phyloP scores from a whole-genome alignment of 2,113 vertebrate genomes.

The Odocoileus hemionus region DNA sequence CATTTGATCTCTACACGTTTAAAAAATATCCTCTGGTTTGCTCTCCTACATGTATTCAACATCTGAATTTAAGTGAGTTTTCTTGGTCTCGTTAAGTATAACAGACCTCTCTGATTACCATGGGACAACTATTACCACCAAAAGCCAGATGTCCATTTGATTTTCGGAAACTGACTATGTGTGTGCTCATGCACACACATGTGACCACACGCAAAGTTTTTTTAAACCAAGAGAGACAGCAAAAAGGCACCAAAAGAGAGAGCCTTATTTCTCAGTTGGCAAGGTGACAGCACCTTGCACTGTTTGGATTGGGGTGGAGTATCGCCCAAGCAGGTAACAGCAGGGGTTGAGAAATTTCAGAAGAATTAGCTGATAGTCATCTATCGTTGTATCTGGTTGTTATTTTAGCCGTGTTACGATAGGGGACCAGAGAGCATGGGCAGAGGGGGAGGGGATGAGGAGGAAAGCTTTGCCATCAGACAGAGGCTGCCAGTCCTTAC shows the following conservation, averaged over 20 bases:
- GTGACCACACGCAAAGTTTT: background rate
- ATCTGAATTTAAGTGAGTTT: slow-evolving; percentile 44
- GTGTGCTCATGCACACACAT: background rate
- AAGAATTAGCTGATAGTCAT: slow-evolving; percentile 65
- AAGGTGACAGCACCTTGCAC: slow-evolving; percentile 12
- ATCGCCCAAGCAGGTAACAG: background rate
- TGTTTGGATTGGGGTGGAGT: background rate
- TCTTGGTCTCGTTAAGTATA: slow-evolving; percentile 62
- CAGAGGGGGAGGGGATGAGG: slow-evolving; percentile 75
- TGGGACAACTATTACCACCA: background rate
- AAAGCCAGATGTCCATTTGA: slow-evolving; percentile 23
- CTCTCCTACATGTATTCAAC: slow-evolving; percentile 69
- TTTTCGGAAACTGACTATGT: background rate
- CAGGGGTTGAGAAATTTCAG: slow-evolving; percentile 48
- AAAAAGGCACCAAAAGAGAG: slow-evolving; percentile 26
- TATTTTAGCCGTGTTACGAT: slow-evolving; percentile 73
- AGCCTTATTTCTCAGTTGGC: slow-evolving; percentile 16
- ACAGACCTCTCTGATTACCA: slow-evolving; percentile 61
- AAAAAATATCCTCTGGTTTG: slow-evolving; percentile 38
- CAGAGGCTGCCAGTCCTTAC: slow-evolving; percentile 89
- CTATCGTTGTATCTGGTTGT: slow-evolving; percentile 69
- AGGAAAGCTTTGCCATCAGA: slow-evolving; percentile 88
- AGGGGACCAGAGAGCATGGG: slow-evolving; percentile 77
- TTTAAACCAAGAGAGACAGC: slow-evolving; percentile 18
- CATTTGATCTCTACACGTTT: slow-evolving; percentile 26